phyloP scores from a whole-genome alignment of 2,888 invertebrate genomes.

The Argyra leucocephala region DNA sequence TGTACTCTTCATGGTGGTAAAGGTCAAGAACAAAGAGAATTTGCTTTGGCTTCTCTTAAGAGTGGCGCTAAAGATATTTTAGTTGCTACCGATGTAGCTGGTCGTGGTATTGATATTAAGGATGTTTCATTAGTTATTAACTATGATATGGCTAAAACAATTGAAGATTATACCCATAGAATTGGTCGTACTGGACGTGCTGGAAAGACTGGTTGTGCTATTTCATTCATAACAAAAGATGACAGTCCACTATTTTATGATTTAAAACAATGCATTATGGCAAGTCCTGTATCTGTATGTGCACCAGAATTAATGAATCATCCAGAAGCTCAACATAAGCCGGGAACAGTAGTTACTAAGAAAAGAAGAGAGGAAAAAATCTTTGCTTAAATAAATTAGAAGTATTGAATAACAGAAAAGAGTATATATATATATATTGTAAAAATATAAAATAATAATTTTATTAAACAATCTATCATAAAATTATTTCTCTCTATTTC shows the following conservation, averaged over 20 bases:
- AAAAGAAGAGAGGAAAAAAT: constrained; percentile 90
- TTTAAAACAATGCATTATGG: constrained; percentile 79
- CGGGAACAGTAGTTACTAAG: constrained; percentile 88
- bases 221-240: constrained; percentile 95
- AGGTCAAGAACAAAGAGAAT: constrained; percentile 98
- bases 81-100: constrained; percentile 98
- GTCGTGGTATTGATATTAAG: constrained; percentile 99
- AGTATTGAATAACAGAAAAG: too few relatives aligned
- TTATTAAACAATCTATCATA: too few relatives aligned
- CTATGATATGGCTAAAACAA: constrained; percentile 99
- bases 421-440: too few relatives aligned
- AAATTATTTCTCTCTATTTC: too few relatives aligned
- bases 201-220: constrained; percentile 92
- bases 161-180: constrained; percentile 96
- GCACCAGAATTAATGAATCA: constrained; percentile 96
- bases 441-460: too few relatives aligned
- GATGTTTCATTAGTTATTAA: constrained; percentile 98
- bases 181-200: constrained; percentile 99
- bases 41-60: constrained; percentile 92
- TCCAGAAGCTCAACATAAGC: constrained; percentile 96
- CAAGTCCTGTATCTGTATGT: constrained; percentile 87
- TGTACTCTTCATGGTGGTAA: constrained; percentile 98
- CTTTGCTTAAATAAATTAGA: constrained; percentile 71
- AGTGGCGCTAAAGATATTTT: constrained; percentile 93
- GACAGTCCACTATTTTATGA: constrained; percentile 94